Base-by-base conservation (phyloP, 2,113 vertebrate genomes). In the Bufo gargarizans region DNA sequence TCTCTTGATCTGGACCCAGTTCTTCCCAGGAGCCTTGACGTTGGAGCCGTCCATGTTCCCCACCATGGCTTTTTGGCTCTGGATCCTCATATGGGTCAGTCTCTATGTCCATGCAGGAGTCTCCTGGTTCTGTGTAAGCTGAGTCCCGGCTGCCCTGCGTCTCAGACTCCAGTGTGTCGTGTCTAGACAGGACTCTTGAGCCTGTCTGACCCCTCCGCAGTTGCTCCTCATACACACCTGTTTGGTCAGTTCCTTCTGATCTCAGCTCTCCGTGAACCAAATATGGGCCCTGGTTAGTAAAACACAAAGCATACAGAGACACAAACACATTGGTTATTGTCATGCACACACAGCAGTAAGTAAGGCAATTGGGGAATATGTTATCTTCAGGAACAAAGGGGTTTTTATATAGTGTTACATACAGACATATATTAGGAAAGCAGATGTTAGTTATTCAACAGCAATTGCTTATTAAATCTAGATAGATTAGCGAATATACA, bases 81-180 rank as follows among this genome's bases (percentile, higher is more conserved):
- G 95, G 95, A 85, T 98, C 97, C 91, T 99, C 97, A 0, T 96
- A 98, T 53, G 97, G 97, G 84, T 99, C 97, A 0, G 95, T 97
- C 92, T 99, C 97, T 90, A 98, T 96, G 96, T 98, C 97, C 95
- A 97, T 96, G 93, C 96, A 97, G 89, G 96, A 97, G 92, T 98
- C 97, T 1, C 95, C 96, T 0, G 94, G 96, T 91, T 99, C 98
- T 3, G 96, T 97, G 95, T 97, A 98, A 91, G 97, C 96, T 0
- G 98, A 98, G 92, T 98, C 97, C 77, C 96, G 95, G 94, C 97
- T 96, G 92, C 96, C 98, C 88, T 96, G 96, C 72, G 96, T 96
- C 94, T 98, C 97, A 0, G 95, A 96, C 92, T 99, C 98, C 83
- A 98, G 97, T 82, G 97, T 99, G 94, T 99, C 98, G 91, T 99